Conservation (phyloP, 2,113 vertebrate species). For the Forbesichthys agassizii region DNA sequence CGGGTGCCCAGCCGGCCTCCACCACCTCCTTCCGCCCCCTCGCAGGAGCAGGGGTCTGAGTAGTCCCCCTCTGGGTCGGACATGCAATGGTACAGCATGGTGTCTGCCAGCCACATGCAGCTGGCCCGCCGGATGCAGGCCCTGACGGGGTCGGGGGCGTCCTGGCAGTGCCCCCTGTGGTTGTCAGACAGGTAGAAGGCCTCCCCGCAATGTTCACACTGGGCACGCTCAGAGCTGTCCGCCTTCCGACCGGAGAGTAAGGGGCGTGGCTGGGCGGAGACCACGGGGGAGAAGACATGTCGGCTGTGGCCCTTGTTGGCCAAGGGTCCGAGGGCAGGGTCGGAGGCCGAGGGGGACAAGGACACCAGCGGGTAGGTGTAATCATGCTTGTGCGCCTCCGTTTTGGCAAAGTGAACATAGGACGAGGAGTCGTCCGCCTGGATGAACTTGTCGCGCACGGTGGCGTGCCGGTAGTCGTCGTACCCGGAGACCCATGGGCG, state of each 20-base stretch:
- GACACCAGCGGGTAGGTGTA: conserved; percentile 93
- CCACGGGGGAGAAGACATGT: conserved; percentile 67
- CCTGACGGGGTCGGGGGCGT: conserved; percentile 90
- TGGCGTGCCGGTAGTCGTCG: conserved; percentile 95
- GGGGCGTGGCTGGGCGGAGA: conserved; percentile 85
- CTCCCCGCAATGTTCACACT: conserved; percentile 94
- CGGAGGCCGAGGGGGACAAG: conserved; percentile 82
- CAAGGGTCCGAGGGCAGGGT: conserved; percentile 73
- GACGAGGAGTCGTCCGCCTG: conserved; percentile 86
- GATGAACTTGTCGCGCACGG: conserved; percentile 83
- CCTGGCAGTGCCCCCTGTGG: conserved; percentile 89
- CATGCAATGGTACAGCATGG: conserved; percentile 99
- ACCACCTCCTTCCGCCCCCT: conserved; percentile 82
- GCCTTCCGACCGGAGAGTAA: conserved; percentile 79
- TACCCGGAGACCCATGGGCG: conserved; percentile 92
- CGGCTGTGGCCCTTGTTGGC: conserved; percentile 72
- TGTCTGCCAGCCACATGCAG: conserved; percentile 99
- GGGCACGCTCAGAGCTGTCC: conserved; percentile 82
- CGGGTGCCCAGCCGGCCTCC: conserved; percentile 89
- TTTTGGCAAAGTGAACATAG: conserved; percentile 92
- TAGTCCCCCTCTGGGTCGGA: conserved; percentile 98
- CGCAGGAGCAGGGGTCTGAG: conserved; percentile 96
- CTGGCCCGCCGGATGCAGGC: conserved; percentile 90
- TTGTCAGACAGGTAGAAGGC: conserved; percentile 90
- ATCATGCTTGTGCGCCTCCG: conserved; percentile 89